Base-by-base conservation (phyloP, 2,888 invertebrate species). In the Lobophora halterata region DNA sequence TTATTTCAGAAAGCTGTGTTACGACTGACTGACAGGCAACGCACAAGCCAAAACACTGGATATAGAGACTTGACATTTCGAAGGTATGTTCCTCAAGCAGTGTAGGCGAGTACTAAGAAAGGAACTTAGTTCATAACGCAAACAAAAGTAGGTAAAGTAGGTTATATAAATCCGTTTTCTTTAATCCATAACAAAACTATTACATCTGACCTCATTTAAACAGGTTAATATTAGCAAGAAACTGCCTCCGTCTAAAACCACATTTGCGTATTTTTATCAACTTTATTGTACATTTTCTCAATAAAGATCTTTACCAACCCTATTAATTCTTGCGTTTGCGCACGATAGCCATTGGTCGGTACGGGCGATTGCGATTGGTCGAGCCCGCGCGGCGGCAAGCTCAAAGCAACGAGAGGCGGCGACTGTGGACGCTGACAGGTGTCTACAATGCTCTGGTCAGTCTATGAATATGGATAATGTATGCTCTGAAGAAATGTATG, bases 331-430 rank as follows among this genome's bases (percentile, higher is more conserved):
- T 73, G 74, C 77, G 71, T 67, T 43, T 45, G 65, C 71, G 72
- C 72, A 55, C 48, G 49, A 52, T 71, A 74, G 68, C 72, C 73
- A 80, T 79, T 81, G 79, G 79, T 61, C 73, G 61, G 62, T 42
- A 40, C 41, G 56, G 41, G 37, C 52, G 60, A 46, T 55, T 55
- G 69, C 71, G 38, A 85, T 83, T 85, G 85, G 83, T 59, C 70
- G 65, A 57, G 59, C 57, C 49, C 45, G 58, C 52, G 53, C 60
- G 37, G 46, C 78, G 79, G 76, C 68, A 62, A 63, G 52, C 72
- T 72, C 81, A 83, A 82, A 81, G 80, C 52, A 53, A 46, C 52
- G 66, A 75, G 79, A 82, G 81, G 82, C 80, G 83, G 75, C 66
- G 64, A 57, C 69, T 62, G 66, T 63, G 61, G 68, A 64, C 71